phyloP scores from a whole-genome alignment of 2,113 vertebrate genomes.

The Xiphophorus couchianus region DNA sequence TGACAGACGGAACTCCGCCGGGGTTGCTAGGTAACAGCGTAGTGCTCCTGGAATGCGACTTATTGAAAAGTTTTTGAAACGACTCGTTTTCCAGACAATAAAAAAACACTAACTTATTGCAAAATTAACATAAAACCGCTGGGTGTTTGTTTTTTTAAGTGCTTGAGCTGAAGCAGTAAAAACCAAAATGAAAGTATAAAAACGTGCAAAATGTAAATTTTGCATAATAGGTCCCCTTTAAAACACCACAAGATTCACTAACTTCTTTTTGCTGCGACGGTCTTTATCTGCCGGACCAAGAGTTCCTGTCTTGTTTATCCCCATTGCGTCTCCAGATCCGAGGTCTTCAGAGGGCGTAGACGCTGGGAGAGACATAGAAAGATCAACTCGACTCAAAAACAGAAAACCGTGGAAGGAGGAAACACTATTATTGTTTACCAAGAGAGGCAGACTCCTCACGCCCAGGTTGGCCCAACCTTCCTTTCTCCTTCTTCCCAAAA shows the following conservation, averaged over 20 bases:
- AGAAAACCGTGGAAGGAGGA: not conserved
- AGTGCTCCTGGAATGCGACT: too few species aligned
- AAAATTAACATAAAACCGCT: too few species aligned
- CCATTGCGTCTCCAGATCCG: conserved; percentile 85
- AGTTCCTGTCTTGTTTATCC: conserved; percentile 85
- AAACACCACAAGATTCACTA: conserved; percentile 36
- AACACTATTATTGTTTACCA: conserved; percentile 72
- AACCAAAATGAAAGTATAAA: too few species aligned
- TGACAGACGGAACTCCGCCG: too few species aligned
- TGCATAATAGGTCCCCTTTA: too few species aligned
- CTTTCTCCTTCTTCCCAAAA: conserved; percentile 94
- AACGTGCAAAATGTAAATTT: too few species aligned
- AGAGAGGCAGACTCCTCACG: conserved; percentile 85
- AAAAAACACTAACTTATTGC: too few species aligned
- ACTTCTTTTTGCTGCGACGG: conserved; percentile 94
- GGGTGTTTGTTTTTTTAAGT: too few species aligned
- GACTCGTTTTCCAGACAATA: too few species aligned
- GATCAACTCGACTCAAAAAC: conserved; percentile 13
- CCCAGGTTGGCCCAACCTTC: conserved; percentile 85
- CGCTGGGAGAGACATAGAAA: conserved; percentile 69
- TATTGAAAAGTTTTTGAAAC: too few species aligned
- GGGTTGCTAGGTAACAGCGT: too few species aligned
- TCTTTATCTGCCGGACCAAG: conserved; percentile 89
- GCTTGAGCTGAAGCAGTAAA: too few species aligned
- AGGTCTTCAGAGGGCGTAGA: conserved; percentile 90